Conservation (phyloP, 2,888 invertebrate species). For the Dryadula phaetusa region DNA sequence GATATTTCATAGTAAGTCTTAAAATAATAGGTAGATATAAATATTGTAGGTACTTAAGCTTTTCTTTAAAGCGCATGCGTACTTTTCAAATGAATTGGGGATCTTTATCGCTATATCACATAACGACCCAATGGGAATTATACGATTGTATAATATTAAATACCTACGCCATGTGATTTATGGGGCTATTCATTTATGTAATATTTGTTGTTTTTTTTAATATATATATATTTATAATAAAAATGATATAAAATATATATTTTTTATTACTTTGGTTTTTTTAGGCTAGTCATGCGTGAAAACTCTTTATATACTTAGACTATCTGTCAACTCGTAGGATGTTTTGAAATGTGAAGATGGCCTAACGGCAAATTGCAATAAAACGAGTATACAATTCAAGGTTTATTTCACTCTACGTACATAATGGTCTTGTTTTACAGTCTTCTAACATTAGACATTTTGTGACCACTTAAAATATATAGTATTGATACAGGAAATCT, state of each 20-base stretch:
- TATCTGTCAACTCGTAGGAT: background rate
- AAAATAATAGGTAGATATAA: conserved; percentile 1
- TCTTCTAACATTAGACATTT: conserved; percentile 16
- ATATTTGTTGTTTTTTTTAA: background rate
- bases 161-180: conserved; percentile 3
- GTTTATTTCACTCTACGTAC: conserved; percentile 20
- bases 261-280: too few species aligned
- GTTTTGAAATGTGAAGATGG: conserved; percentile 14
- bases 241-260: too few species aligned
- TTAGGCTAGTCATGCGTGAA: too few species aligned
- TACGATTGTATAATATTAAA: conserved; percentile 20
- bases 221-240: background rate
- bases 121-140: conserved; percentile 15
- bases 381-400: conserved; percentile 17
- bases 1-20: background rate
- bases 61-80: conserved; percentile 19
- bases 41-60: conserved; percentile 12
- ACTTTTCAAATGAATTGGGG: conserved; percentile 18
- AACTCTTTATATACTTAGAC: too few species aligned
- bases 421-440: conserved; percentile 24
- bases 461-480: conserved; percentile 23
- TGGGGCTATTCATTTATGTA: background rate
- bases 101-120: conserved; percentile 14
- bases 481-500: conserved; percentile 18
- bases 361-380: conserved; percentile 24